phyloP scores from a whole-genome alignment of 2,797 vertebrate species.

The Pangasius mekongensis region DNA sequence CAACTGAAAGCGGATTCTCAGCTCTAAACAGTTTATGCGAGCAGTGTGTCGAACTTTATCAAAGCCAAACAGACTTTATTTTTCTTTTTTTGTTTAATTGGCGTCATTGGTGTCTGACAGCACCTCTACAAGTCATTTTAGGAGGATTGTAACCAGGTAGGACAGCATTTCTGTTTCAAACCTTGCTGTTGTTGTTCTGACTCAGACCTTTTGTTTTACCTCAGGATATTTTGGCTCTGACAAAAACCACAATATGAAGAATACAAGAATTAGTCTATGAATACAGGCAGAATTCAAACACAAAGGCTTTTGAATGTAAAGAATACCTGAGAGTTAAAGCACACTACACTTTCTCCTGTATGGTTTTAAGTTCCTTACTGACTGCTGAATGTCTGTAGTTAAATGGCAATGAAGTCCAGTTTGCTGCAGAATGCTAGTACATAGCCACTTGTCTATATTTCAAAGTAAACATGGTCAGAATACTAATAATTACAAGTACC shows the following conservation, averaged over 20 bases:
- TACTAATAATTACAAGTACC: neutral
- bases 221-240: neutral
- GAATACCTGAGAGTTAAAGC: neutral
- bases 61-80: constrained; percentile 42
- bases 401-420: neutral
- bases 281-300: neutral
- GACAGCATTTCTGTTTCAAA: neutral
- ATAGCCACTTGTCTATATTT: neutral
- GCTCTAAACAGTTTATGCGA: neutral
- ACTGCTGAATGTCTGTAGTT: neutral
- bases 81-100: constrained; percentile 14
- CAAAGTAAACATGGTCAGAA: neutral
- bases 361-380: neutral
- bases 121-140: neutral
- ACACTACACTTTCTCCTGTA: neutral
- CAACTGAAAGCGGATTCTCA: neutral
- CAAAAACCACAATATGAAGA: neutral
- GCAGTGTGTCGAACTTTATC: constrained; percentile 34
- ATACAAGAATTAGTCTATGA: neutral
- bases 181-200: neutral
- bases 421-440: neutral
- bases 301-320: too few relatives aligned
- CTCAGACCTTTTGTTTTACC: neutral
- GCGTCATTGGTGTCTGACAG: neutral
- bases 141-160: constrained; percentile 46